A percentile compares a stretch with the other conserved stretches of the same genome.
Conservation (phyloP, 64 coral and sea anemone species). For the Pocillopora verrucosa region DNA sequence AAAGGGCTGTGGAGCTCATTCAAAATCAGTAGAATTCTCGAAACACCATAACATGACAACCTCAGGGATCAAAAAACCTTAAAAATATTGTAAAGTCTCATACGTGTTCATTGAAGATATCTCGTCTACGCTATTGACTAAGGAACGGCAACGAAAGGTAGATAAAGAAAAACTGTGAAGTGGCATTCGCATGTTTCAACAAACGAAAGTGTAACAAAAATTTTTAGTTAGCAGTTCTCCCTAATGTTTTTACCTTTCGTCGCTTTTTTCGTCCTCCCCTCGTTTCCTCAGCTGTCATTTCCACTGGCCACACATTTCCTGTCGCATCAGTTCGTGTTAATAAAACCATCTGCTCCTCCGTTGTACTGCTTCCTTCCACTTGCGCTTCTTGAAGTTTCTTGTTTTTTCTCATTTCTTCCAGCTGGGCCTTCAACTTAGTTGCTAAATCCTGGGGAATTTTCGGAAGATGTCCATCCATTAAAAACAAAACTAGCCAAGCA, state of each 20-base stretch:
- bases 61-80: no score
- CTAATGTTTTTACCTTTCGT: constrained; percentile 64
- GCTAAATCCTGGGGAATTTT: constrained; percentile 78
- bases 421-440: constrained; percentile 56
- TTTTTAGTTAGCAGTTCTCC: background rate
- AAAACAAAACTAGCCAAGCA: no score
- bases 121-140: no score
- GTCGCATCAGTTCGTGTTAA: constrained; percentile 80
- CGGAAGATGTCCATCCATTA: background rate
- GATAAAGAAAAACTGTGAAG: no score
- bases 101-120: no score
- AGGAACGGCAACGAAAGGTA: no score
- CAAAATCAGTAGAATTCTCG: no score
- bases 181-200: no score
- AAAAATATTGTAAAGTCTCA: no score
- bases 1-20: no score
- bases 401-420: constrained; percentile 83
- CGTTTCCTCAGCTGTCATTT: constrained; percentile 48
- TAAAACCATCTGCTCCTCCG: constrained; percentile 65
- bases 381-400: constrained; percentile 77
- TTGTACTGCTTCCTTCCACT: background rate
- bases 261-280: constrained; percentile 60
- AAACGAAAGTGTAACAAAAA: background rate
- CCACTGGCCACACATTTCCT: constrained; percentile 83
- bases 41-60: no score